Percentiles rank a stretch among this genome's conserved stretches.
These are phyloP conservation scores for Trissolcus japonicus DNA, from an alignment of 2,888 invertebrate genomes.

Conservation along the genomic window DNA sequence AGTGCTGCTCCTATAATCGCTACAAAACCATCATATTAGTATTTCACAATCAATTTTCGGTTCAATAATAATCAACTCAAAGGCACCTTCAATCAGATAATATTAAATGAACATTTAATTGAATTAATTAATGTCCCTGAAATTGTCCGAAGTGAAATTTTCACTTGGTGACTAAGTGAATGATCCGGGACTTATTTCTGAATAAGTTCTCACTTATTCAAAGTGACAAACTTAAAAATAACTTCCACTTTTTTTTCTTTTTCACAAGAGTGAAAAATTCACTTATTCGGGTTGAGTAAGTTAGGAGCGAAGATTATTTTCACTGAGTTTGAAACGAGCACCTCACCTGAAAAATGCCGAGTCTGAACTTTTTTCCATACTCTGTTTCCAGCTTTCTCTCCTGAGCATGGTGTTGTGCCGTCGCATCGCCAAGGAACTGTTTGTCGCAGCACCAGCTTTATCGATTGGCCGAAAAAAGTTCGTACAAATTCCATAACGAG, in stretches of 20 bases:
- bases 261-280: background rate
- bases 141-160: background rate
- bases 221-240: background rate
- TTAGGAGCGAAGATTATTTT: background rate
- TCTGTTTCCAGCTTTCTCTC: conserved; percentile 93
- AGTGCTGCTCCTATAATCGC: conserved; percentile 95
- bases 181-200: too few relatives aligned
- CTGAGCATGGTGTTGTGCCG: conserved; percentile 81
- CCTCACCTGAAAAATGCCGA: conserved; percentile 94
- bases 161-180: too few relatives aligned
- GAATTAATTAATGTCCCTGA: background rate
- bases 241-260: background rate
- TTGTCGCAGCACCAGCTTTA: conserved; percentile 77
- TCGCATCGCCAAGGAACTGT: conserved; percentile 73
- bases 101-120: background rate
- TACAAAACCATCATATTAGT: conserved; percentile 77
- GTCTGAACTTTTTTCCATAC: conserved; percentile 94
- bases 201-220: too few relatives aligned
- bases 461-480: conserved; percentile 98
- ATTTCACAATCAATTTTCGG: conserved; percentile 39
- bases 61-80: background rate
- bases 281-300: too few relatives aligned
- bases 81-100: background rate
- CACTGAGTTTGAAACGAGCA: conserved; percentile 7
- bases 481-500: conserved; percentile 97